phyloP scores from a whole-genome alignment of 2,888 invertebrate genomes.

The Calliscelio sp. region DNA sequence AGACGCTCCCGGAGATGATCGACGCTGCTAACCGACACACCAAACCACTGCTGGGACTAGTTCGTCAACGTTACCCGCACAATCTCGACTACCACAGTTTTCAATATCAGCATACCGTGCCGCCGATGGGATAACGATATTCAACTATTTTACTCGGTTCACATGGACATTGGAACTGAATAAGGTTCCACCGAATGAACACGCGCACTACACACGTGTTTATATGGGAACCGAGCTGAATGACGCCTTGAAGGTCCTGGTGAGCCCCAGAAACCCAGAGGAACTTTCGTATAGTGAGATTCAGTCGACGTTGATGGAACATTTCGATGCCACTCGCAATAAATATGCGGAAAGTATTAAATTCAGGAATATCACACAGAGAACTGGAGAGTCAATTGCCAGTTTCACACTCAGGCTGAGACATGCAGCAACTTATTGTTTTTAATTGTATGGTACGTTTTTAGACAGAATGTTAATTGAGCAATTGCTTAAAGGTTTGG shows the following conservation, averaged over 20 bases:
- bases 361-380: constrained; percentile 7
- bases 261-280: neutral
- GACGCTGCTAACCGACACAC: no score
- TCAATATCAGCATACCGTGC: constrained; percentile 22
- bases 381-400: constrained; percentile 24
- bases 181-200: constrained; percentile 20
- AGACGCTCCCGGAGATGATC: no score
- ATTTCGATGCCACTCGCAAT: constrained; percentile 24
- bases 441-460: constrained; percentile 48
- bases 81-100: constrained; percentile 45
- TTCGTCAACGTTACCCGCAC: neutral
- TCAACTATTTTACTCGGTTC: constrained; percentile 59
- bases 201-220: constrained; percentile 46
- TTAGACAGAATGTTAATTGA: constrained; percentile 64
- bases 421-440: constrained; percentile 51
- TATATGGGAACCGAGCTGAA: constrained; percentile 53
- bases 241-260: constrained; percentile 43
- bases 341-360: constrained; percentile 30
- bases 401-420: constrained; percentile 46
- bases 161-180: constrained; percentile 43
- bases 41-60: no score
- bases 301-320: neutral
- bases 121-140: constrained; percentile 30
- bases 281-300: neutral
- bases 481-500: constrained; percentile 46